Percentiles rank a stretch among this genome's conserved stretches.
Evolutionary conservation across 53 echinoderm and acorn worm species (phyloP).

Genomic region (Astropecten irregularis): DNA sequence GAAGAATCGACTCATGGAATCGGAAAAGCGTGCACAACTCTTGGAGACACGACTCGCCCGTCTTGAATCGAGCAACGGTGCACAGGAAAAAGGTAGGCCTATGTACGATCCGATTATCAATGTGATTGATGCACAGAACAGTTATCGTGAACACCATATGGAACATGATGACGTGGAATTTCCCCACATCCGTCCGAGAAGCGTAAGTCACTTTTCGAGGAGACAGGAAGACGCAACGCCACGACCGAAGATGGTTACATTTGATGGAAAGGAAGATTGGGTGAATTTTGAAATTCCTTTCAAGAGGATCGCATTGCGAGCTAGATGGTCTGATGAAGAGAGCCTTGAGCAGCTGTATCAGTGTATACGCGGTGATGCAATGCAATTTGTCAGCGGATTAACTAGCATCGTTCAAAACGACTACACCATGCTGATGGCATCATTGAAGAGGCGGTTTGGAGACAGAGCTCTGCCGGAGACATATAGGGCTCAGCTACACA

Average conservation of each 20-base stretch:
- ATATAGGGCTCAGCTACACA: neutral
- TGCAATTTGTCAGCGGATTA: constrained; percentile 11
- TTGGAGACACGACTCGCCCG: constrained; percentile 1
- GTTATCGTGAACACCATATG: neutral
- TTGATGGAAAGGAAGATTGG: neutral
- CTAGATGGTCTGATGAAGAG: neutral
- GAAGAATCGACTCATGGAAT: neutral
- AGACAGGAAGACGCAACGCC: neutral
- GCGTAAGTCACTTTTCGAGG: neutral
- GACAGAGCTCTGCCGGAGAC: neutral
- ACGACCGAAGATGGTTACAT: constrained; percentile 10
- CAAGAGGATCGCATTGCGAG: neutral
- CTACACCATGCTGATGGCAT: neutral
- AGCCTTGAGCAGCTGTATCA: constrained; percentile 11
- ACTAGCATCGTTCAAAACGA: neutral
- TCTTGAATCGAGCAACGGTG: neutral
- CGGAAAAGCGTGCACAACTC: constrained; percentile 1
- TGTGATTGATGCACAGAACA: constrained; percentile 3
- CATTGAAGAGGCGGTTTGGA: neutral
- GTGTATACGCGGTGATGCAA: neutral
- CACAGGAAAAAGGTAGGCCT: neutral
- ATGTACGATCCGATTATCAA: neutral
- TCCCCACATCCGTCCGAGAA: neutral
- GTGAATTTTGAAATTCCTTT: constrained; percentile 12
- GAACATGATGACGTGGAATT: neutral